These are phyloP conservation scores for Scaptomyza caliginosa DNA, from an alignment of 2,888 invertebrate species.

Conservation along the genomic window DNA sequence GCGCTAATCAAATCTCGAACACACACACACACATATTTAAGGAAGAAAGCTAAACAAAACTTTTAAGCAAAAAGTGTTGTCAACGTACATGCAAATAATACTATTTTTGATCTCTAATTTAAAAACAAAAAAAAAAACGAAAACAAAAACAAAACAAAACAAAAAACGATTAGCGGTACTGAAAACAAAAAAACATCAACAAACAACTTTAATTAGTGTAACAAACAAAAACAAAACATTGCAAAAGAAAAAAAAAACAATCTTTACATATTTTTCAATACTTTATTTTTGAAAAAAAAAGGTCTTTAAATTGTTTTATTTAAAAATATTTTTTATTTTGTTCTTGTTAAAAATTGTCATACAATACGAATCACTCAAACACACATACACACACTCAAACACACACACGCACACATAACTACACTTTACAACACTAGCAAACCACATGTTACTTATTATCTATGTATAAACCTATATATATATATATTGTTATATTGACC, in stretches of 20 bases:
- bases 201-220: slow-evolving; percentile 47
- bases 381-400: slow-evolving; percentile 16
- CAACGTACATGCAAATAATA: slow-evolving; percentile 59
- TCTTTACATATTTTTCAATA: slow-evolving; percentile 43
- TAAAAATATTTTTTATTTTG: slow-evolving; percentile 34
- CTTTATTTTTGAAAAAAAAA: slow-evolving; percentile 21
- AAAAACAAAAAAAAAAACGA: slow-evolving; percentile 42
- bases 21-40: slow-evolving; percentile 8
- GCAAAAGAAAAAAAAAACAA: slow-evolving; percentile 7
- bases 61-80: slow-evolving; percentile 25
- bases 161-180: slow-evolving; percentile 71
- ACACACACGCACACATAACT: slow-evolving; percentile 19
- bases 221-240: slow-evolving; percentile 26
- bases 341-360: slow-evolving; percentile 63
- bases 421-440: slow-evolving; percentile 18
- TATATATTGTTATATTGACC: slow-evolving; percentile 72
- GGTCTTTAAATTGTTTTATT: slow-evolving; percentile 38
- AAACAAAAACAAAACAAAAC: slow-evolving; percentile 19
- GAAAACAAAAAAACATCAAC: slow-evolving; percentile 34
- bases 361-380: slow-evolving; percentile 26
- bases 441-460: slow-evolving; percentile 75
- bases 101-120: slow-evolving; percentile 77
- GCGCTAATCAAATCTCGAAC: slow-evolving; percentile 28
- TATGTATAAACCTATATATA: slow-evolving; percentile 67
- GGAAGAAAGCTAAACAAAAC: slow-evolving; percentile 3